These are phyloP conservation scores for Actinopyga echinites DNA, from an alignment of 53 echinoderm and acorn worm species.

Conservation along the genomic window DNA sequence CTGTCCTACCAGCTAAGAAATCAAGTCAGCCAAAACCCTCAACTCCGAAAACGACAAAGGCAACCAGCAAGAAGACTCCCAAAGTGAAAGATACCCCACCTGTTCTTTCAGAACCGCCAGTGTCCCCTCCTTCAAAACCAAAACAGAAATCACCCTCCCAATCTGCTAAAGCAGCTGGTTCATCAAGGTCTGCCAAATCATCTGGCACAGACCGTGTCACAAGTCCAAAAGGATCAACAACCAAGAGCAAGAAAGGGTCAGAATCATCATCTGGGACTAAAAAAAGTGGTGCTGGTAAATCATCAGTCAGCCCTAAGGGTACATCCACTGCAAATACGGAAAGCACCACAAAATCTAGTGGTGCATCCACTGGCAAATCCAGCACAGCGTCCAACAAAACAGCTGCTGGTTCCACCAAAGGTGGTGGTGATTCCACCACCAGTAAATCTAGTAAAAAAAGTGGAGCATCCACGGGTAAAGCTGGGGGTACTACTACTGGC, in stretches of 20 bases:
- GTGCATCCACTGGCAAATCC: constrained; percentile 60
- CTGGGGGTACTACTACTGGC: not conserved
- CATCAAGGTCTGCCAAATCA: not conserved
- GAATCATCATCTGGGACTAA: constrained; percentile 15
- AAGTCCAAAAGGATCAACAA: constrained; percentile 1
- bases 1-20: constrained; percentile 53
- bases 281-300: constrained; percentile 7
- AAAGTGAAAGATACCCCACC: constrained; percentile 15
- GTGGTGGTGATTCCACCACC: not conserved
- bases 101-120: not conserved
- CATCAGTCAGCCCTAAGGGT: constrained; percentile 3
- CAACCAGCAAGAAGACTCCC: constrained; percentile 6
- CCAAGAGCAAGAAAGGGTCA: not conserved
- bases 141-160: constrained; percentile 29
- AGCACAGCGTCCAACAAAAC: constrained; percentile 38
- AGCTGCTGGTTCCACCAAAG: constrained; percentile 11
- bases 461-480: not conserved
- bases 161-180: constrained; percentile 23
- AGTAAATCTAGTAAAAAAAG: not conserved
- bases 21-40: constrained; percentile 24
- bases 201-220: not conserved
- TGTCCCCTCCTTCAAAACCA: constrained; percentile 40
- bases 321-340: constrained; percentile 37
- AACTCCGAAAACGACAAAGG: not conserved
- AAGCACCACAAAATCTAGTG: constrained; percentile 63